Conservation (phyloP, 2,113 vertebrate species). For the Malaclemys terrapin region DNA sequence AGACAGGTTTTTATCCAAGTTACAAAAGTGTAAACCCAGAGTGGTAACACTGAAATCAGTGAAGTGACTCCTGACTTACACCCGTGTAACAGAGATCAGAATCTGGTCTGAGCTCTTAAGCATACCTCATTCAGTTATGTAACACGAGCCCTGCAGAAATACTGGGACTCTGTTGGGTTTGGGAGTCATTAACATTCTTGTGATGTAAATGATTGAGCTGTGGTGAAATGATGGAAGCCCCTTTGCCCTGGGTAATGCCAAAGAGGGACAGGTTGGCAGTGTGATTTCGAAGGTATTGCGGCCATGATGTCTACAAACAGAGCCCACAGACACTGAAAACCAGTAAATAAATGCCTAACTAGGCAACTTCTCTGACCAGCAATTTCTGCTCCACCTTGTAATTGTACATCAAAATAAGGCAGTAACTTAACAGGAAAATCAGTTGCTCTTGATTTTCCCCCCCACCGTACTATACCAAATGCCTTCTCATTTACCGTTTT, state of each 20-base stretch:
- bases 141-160: constrained; percentile 33
- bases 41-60: not conserved
- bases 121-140: constrained; percentile 28
- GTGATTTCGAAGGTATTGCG: constrained; percentile 29
- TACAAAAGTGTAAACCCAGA: not conserved
- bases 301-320: not conserved
- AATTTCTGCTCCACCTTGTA: constrained; percentile 1
- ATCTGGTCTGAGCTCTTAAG: not conserved
- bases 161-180: not conserved
- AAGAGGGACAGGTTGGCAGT: constrained; percentile 10
- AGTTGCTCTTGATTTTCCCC: not conserved
- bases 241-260: constrained; percentile 8
- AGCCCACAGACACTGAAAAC: not conserved
- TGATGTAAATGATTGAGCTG: constrained; percentile 52
- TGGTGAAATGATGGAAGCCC: constrained; percentile 23
- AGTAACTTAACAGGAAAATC: constrained; percentile 10
- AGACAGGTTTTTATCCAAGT: not conserved
- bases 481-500: not conserved
- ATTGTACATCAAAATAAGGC: not conserved
- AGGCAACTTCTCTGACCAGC: not conserved
- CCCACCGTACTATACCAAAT: not conserved
- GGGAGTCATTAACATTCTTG: constrained; percentile 58
- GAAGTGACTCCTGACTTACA: not conserved
- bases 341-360: not conserved
- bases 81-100: not conserved